Evolutionary conservation across 2,797 vertebrate species (phyloP), one percentile per base, ranked within the genome.

Genomic region (Dendrocincla fuliginosa): DNA sequence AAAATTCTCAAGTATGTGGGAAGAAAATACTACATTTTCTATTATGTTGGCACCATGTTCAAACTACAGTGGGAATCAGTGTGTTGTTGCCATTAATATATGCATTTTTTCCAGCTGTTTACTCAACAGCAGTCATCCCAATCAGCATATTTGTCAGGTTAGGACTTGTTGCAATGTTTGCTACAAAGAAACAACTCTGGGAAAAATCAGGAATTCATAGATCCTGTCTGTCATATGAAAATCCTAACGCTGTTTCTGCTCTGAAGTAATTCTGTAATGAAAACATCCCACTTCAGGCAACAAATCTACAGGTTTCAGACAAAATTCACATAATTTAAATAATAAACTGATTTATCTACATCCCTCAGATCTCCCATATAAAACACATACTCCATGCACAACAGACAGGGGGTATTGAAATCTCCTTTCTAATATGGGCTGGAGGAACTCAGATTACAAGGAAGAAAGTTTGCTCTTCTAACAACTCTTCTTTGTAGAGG

Each of bases 81-180:
- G 27, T 82, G 88, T 82, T 90, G 77, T 68, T 94, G 15, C 65
- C 35, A 87, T 70, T 93, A 95, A 95, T 20, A 47, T 33, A 94
- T 67, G 74, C 88, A 86, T 95, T 91, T 96, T 92, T 94, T 65
- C 80, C 77, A 93, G 53, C 37, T 93, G 89, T 96, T 96, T 96
- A 95, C 81, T 93, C 89, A 96, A 91, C 53, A 93, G 63, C 68
- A 92, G 68, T 70, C 75, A 80, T 70, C 60, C 81, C 79, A 80
- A 92, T 70, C 63, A 89, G 68, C 78, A 11, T 92, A 80, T 56
- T 89, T 87, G 84, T 89, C 95, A 96, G 67, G 90, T 73, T 73
- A 49, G 39, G 30, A 87, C 94, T 90, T 94, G 90, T 69, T 82
- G 55, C 65, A 76, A 80, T 59, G 47, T 82, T 93, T 93, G 47